Evolutionary conservation across 1,140 invertebrate genomes (phyloP).

Genomic region (Eurosta solidaginis): DNA sequence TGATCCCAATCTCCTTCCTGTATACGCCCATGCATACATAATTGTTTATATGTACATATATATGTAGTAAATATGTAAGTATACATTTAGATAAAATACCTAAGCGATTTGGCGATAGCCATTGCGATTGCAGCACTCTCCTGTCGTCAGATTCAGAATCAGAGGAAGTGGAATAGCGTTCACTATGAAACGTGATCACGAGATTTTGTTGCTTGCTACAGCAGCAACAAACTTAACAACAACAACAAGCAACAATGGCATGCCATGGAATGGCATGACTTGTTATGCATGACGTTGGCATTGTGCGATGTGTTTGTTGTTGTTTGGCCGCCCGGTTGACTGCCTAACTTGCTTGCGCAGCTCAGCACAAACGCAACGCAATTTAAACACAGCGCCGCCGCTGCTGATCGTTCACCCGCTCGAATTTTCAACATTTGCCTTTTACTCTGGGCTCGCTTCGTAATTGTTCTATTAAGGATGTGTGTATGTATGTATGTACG

Average conservation of each 20-base stretch:
- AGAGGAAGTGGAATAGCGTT: background rate
- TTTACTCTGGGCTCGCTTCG: background rate
- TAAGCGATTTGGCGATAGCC: background rate
- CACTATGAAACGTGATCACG: conserved; percentile 16
- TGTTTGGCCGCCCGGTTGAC: background rate
- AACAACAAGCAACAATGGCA: background rate
- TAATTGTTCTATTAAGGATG: conserved; percentile 1
- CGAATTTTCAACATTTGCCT: background rate
- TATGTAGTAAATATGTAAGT: no score
- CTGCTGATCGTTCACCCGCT: conserved; percentile 17
- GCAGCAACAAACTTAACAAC: no score
- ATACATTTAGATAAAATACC: no score
- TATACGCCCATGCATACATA: background rate
- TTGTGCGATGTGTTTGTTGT: conserved; percentile 8
- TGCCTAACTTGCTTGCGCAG: conserved; percentile 8
- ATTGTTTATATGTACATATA: background rate
- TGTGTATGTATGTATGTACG: no score
- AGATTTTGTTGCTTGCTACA: conserved; percentile 15
- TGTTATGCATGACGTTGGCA: background rate
- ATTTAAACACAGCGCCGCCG: no score
- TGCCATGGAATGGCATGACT: background rate
- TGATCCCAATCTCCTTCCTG: no score
- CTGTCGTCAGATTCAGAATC: no score
- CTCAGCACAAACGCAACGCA: no score
- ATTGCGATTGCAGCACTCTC: background rate